Evolutionary conservation across 1,140 invertebrate genomes (phyloP), one percentile per base, ranked within the genome.

Genomic region (Teleogryllus occipitalis): DNA sequence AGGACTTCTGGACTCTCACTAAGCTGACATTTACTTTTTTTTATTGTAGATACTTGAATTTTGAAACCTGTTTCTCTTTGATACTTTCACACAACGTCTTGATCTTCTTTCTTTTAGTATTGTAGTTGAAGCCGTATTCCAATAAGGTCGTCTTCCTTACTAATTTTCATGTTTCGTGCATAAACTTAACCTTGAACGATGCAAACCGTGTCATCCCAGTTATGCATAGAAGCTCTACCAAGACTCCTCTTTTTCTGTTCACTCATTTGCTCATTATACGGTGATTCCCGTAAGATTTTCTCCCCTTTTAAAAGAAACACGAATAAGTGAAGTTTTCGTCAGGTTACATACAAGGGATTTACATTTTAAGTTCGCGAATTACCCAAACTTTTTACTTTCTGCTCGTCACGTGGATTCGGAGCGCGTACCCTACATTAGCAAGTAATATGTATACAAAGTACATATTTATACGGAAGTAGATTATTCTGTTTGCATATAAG

Each of bases 381-480:
- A 65, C 1, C 54, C 54, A 65, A 65, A 65, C 54, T 65, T 65
- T 65, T 65, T 65, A 65, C 18, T 65, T 65, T 65, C 54, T 14
- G 10, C 54, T 65, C 54, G 54, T 65, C 54, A 65, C 18, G 18
- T 18, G 54, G 54, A 65, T 65, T 65, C 18, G 54, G 54, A 0
- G 54, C 54, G 18, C 18, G 54, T 7, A 65, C 10, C 54, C 54
- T 10, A 65, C 54, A 65, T 65, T 65, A 65, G 54, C 54, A 65
- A 65, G 54, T 65, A 65, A 65, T 65, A 65, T 65, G 54, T 65
- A 65, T 65, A 65, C 54, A 65, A 65, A 65, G 54, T 65, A 65
- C 54, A 65, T 65, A 65, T 18, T 65, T 65, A 65, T 65, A 18
- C 54, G 54, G 54, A 7, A 65, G 54, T 65, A 65, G 54, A 65